These are phyloP conservation scores for Hydrozoanthus gracilis DNA, from an alignment of 92 coral and sea anemone genomes.

Conservation along the genomic window DNA sequence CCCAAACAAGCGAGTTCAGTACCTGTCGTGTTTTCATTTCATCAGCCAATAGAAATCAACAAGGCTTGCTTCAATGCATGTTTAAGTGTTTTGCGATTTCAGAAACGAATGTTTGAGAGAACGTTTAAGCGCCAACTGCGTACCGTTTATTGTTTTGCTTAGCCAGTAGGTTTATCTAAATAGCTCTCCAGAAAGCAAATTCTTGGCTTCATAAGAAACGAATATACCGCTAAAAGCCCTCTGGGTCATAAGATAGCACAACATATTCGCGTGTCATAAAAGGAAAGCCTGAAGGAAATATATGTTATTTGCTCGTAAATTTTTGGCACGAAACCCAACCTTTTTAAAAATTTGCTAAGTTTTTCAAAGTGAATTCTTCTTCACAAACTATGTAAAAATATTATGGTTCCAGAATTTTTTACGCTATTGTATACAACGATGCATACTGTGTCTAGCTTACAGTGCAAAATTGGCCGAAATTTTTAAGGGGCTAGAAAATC, in stretches of 20 bases:
- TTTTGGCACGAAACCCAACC: too few species aligned
- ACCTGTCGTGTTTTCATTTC: neutral
- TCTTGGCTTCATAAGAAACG: neutral
- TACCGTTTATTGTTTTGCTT: neutral
- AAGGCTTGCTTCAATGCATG: neutral
- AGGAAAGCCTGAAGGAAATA: neutral
- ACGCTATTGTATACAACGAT: neutral
- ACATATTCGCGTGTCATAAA: neutral
- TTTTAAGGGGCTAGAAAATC: neutral
- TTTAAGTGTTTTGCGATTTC: neutral
- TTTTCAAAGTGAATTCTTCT: too few species aligned
- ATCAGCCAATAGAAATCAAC: neutral
- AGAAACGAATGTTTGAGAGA: neutral
- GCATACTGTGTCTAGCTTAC: neutral
- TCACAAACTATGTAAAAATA: too few species aligned
- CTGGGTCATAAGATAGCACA: neutral
- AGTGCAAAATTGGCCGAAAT: too few species aligned
- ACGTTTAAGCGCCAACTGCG: neutral
- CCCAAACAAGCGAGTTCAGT: neutral
- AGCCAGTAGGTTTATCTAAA: neutral
- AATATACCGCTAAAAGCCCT: neutral
- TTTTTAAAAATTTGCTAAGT: too few species aligned
- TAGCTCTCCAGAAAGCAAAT: neutral
- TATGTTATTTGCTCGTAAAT: neutral
- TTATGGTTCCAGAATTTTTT: neutral